phyloP scores from a whole-genome alignment of 2,113 vertebrate genomes.

The Labeo catla region DNA sequence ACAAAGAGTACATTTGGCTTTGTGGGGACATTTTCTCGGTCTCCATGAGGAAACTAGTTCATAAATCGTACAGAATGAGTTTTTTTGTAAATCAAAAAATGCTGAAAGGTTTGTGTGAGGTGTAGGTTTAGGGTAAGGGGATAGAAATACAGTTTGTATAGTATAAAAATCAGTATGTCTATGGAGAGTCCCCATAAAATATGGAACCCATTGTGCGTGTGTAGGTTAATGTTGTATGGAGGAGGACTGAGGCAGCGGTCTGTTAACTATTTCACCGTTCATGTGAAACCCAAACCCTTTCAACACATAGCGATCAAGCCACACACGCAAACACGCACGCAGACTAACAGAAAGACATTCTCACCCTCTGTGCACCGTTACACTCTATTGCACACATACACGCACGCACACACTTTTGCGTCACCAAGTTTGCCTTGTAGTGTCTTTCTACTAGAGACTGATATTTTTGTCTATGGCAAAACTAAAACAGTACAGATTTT shows the following conservation, averaged over 20 bases:
- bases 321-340: conserved; percentile 25
- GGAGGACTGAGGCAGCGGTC: conserved; percentile 58
- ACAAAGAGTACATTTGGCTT: too few relatives aligned
- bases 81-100: too few relatives aligned
- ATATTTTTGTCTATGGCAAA: neutral
- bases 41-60: too few relatives aligned
- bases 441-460: neutral
- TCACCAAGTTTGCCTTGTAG: neutral
- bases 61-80: too few relatives aligned
- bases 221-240: conserved; percentile 2
- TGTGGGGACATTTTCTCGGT: too few relatives aligned
- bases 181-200: neutral
- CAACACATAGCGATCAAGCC: conserved; percentile 40
- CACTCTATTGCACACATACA: neutral
- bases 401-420: neutral
- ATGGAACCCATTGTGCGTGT: conserved; percentile 9
- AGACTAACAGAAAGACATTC: conserved; percentile 8
- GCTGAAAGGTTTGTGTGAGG: too few relatives aligned
- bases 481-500: neutral
- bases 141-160: too few relatives aligned
- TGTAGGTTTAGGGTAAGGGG: too few relatives aligned
- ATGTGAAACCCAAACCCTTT: conserved; percentile 72
- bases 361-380: conserved; percentile 6
- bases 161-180: neutral
- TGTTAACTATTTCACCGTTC: conserved; percentile 75